phyloP scores from a whole-genome alignment of 2,797 vertebrate species.

The Gadopsis bispinosus region DNA sequence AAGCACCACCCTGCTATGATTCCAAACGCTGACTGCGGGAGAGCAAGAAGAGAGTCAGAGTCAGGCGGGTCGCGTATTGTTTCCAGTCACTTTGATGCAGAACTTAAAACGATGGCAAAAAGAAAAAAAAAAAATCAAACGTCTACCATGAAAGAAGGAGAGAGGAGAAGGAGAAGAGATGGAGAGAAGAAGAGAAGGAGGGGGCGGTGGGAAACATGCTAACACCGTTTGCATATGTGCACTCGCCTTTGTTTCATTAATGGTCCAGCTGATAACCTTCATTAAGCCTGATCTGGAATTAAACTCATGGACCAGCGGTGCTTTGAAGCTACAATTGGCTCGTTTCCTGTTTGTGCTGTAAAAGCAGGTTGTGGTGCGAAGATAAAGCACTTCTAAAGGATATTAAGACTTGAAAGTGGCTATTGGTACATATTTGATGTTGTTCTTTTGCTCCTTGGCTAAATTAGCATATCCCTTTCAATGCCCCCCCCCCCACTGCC shows the following conservation, averaged over 20 bases:
- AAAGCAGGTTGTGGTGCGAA: conserved; percentile 91
- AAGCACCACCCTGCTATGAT: conserved; percentile 82
- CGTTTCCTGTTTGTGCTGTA: conserved; percentile 93
- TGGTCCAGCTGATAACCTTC: conserved; percentile 93
- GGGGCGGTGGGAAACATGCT: conserved; percentile 70
- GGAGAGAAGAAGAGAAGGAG: conserved; percentile 48
- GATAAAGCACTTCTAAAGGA: conserved; percentile 97
- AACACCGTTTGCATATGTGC: conserved; percentile 74
- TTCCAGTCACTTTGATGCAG: conserved; percentile 89
- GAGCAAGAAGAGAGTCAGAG: conserved; percentile 82
- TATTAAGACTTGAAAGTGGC: conserved; percentile 97
- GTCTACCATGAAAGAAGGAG: conserved; percentile 83
- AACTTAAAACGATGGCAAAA: conserved; percentile 88
- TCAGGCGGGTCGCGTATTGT: conserved; percentile 86
- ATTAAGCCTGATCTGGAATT: conserved; percentile 95
- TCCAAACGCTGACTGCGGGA: conserved; percentile 79
- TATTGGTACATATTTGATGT: conserved; percentile 97
- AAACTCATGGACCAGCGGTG: conserved; percentile 85
- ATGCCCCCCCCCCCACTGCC: conserved; percentile 84
- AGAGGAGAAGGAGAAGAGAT: conserved; percentile 52
- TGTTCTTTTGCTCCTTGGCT: conserved; percentile 92
- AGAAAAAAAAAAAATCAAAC: conserved; percentile 87
- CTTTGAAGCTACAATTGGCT: conserved; percentile 92
- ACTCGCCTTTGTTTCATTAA: conserved; percentile 92
- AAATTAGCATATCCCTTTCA: conserved; percentile 98